phyloP scores from a whole-genome alignment of 2,797 vertebrate genomes.

The Ceryle rudis region DNA sequence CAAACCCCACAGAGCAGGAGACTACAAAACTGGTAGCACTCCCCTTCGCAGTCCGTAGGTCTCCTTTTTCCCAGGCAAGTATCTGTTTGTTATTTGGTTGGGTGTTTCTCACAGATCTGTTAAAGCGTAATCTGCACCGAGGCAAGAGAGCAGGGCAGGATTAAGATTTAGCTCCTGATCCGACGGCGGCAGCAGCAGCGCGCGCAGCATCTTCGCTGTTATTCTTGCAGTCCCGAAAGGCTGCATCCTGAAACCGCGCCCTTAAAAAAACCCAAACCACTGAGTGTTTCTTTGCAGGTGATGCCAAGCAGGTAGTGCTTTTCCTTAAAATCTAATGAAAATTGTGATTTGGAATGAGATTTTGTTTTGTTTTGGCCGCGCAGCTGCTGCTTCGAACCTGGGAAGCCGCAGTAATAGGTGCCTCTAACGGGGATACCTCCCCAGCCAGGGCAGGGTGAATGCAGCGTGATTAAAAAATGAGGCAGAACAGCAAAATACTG shows the following conservation, averaged over 20 bases:
- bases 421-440: conserved; percentile 62
- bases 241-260: not conserved
- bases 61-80: not conserved
- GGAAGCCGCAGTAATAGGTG: conserved; percentile 63
- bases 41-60: not conserved
- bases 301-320: not conserved
- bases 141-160: not conserved
- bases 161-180: conserved; percentile 25
- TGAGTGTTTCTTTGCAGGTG: not conserved
- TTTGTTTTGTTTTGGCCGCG: conserved; percentile 58
- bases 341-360: conserved; percentile 48
- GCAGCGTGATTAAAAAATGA: conserved; percentile 73
- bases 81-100: not conserved
- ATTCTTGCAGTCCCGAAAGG: not conserved
- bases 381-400: conserved; percentile 46
- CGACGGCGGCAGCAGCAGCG: not conserved
- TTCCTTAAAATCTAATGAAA: conserved; percentile 45
- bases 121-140: not conserved
- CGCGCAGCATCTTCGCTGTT: not conserved
- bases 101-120: not conserved
- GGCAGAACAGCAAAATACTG: conserved; percentile 74
- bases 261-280: too few species aligned
- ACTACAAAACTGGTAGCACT: not conserved
- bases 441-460: conserved; percentile 28
- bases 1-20: not conserved